These are phyloP conservation scores for Sussaba pulchella DNA, from an alignment of 2,888 invertebrate genomes.

Conservation along the genomic window DNA sequence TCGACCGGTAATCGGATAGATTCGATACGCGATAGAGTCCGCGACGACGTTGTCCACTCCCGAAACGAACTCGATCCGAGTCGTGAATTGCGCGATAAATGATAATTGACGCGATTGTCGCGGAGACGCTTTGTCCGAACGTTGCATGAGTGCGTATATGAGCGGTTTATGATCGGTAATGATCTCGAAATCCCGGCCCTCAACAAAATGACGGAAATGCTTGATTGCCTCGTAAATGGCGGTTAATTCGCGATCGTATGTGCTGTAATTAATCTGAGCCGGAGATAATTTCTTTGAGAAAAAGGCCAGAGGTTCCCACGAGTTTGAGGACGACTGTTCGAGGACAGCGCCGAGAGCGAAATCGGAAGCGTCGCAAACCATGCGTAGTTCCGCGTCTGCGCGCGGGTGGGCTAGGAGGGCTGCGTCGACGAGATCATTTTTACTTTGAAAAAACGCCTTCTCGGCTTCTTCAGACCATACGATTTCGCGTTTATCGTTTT, in stretches of 20 bases:
- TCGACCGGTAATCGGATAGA: no score
- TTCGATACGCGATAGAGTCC: no score
- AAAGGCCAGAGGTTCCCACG: conserved; percentile 42
- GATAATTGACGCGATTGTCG: no score
- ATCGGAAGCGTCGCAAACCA: conserved; percentile 56
- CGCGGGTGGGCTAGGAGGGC: conserved; percentile 58
- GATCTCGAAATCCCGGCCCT: neutral
- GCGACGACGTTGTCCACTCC: no score
- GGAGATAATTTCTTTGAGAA: conserved; percentile 51
- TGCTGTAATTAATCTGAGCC: conserved; percentile 66
- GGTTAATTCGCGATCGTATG: conserved; percentile 68
- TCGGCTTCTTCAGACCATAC: conserved; percentile 62
- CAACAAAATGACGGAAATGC: conserved; percentile 33
- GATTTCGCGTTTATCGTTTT: conserved; percentile 65
- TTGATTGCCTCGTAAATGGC: conserved; percentile 56
- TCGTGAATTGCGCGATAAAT: no score
- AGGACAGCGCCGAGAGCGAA: conserved; percentile 47
- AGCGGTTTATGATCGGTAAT: neutral
- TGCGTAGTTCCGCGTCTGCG: conserved; percentile 29
- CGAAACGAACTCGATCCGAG: no score
- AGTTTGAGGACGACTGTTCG: conserved; percentile 24
- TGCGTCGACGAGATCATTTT: conserved; percentile 46
- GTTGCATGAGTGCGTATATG: neutral
- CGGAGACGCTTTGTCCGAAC: no score
- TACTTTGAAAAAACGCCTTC: conserved; percentile 64